Percentiles rank a stretch among this genome's conserved stretches.
Conservation (phyloP, 2,888 invertebrate species). For the Allolobophora icterica region DNA sequence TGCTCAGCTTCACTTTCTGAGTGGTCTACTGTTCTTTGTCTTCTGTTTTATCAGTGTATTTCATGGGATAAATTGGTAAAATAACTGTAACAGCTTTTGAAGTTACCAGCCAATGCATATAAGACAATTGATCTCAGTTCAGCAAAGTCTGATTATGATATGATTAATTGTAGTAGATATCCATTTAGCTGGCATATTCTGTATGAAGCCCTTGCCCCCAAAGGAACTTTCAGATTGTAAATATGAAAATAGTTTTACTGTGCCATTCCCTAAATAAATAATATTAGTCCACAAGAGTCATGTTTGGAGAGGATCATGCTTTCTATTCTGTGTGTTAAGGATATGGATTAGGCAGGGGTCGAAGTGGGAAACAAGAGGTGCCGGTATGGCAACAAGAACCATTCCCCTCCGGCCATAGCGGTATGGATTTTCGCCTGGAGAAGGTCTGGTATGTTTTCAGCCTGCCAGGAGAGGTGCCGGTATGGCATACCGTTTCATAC, state of each 20-base stretch:
- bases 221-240: slow-evolving; percentile 1
- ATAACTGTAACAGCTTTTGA: no score
- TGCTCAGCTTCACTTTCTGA: neutral
- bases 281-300: neutral
- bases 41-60: no score
- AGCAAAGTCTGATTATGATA: neutral
- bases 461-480: no score
- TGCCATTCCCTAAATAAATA: neutral
- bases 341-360: no score
- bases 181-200: neutral
- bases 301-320: neutral
- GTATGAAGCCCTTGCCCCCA: neutral
- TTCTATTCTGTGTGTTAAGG: no score
- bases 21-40: neutral
- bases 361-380: no score
- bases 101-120: neutral
- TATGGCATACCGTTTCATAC: no score
- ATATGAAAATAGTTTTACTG: neutral
- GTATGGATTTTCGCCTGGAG: no score
- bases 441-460: no score
- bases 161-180: neutral
- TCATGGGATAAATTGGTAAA: no score
- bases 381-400: no score
- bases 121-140: neutral
- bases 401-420: no score